Evolutionary conservation across 1,140 invertebrate species (phyloP), one percentile per base, ranked within the genome.

Genomic region (Planococcus citri): DNA sequence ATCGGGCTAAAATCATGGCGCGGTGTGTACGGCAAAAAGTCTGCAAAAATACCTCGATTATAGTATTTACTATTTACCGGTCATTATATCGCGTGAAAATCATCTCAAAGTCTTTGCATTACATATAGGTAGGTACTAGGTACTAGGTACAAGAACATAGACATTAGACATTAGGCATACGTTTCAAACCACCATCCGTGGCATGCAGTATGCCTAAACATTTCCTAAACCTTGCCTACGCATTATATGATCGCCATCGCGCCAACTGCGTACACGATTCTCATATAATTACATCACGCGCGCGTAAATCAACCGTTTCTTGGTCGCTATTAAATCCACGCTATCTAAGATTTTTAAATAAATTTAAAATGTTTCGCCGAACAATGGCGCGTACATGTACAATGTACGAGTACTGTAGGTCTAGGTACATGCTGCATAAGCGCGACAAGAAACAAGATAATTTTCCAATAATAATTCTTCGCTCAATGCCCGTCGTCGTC

Each of bases 1-100:
- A 97, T 97, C 0, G 90, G 85, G 77, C 89, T 91, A 77, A 94
- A 92, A 75, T 92, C 89, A 74, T 88, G 87, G 70, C 85, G 84
- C 0, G 90, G 89, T 0, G 86, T 86, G 74, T 89, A 91, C 41
- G 87, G 82, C 76, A 87, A 83, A 1, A 82, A 75, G 74, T 75
- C 76, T 25, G 58, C 60, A 71, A 69, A 72, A 67, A 64, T 14
- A 33, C 14, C 37, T 21, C 68, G 37, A n/a, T 22, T 69, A 68
- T 20, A 68, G 25, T 25, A 68, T 64, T 20, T 20, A 20, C 57
- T n/a, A n/a, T n/a, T 64, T 25, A 25, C 20, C 22, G 25, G 22
- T 10, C 22, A 25, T 58, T 58, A 20, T 58, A 58, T 41, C 37
- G 29, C 4, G 3, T 3, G 29, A 33, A 33, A 33, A 33, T 33